phyloP scores from a whole-genome alignment of 2,888 invertebrate genomes.

The Auanema freiburgensis region DNA sequence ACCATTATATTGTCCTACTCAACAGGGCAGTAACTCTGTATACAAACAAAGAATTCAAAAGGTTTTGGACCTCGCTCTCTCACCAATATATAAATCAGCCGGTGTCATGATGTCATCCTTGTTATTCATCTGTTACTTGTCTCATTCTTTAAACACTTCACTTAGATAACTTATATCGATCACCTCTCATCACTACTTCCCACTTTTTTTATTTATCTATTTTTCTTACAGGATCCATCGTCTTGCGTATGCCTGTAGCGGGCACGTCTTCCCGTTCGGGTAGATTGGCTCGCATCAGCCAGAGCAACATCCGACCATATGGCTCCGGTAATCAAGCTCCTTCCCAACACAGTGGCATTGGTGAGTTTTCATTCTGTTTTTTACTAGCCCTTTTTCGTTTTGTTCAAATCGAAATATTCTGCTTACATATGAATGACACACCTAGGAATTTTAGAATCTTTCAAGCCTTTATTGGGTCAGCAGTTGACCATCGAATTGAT shows the following conservation, averaged over 20 bases:
- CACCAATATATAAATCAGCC: too few relatives aligned
- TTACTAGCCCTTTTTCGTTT: neutral
- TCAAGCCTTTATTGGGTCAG: neutral
- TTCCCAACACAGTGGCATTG: constrained; percentile 23
- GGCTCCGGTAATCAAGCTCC: constrained; percentile 28
- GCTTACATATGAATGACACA: neutral
- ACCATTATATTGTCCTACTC: too few relatives aligned
- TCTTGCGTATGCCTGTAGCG: constrained; percentile 31
- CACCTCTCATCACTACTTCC: neutral
- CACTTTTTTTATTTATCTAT: neutral
- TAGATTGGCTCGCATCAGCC: constrained; percentile 43
- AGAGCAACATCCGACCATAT: constrained; percentile 40
- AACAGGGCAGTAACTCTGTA: too few relatives aligned
- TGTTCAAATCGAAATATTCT: neutral
- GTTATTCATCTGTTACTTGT: too few relatives aligned
- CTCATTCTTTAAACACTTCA: neutral
- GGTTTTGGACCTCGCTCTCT: too few relatives aligned
- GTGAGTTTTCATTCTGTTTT: constrained; percentile 12
- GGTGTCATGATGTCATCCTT: too few relatives aligned
- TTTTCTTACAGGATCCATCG: neutral
- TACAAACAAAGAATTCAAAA: too few relatives aligned
- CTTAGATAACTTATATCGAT: neutral
- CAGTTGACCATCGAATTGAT: too few relatives aligned
- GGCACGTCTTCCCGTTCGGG: constrained; percentile 38
- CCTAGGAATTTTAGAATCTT: neutral